Base-by-base conservation (phyloP, 2,888 invertebrate genomes). In the Drosophila siamana region DNA sequence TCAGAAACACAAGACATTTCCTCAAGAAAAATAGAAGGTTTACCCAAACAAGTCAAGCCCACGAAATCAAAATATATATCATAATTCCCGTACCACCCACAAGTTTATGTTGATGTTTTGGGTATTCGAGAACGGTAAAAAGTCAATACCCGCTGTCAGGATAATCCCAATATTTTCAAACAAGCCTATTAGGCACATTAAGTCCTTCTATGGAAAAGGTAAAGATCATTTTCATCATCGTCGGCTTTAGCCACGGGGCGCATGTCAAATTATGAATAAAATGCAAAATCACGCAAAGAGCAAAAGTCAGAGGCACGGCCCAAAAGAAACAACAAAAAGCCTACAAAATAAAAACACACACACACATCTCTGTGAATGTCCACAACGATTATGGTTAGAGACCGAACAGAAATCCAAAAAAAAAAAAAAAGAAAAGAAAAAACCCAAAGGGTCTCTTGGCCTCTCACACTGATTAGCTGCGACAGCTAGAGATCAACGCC, bases 251-350 rank as follows among this genome's bases (percentile, higher is more conserved):
- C 90, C 83, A 86, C 88, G 89, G 90, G 90, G 86, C 88, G 89
- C 90, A 88, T 86, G 90, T 90, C 90, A 89, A 89, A 89, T 89
- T 90, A 89, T 89, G 73, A 83, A 80, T 77, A 77, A 86, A 89
- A 84, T 81, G 89, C 88, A 85, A 80, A 85, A 79, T 89, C 88
- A 89, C 80, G 85, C 73, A 81, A 78, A 70, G 51, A 75, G 67
- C 78, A 85, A 85, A 80, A 86, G 76, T 80, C 84, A 87, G 75
- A 83, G 74, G 73, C 69, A 80, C 59, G 54, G 59, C 73, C 65
- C 55, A 73, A 68, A 80, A 60, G 44, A 43, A 28, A 33, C 13
- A 54, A 55, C 0, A 26, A 30, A 9, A 50, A 9, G 9, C 30
- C 22, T 40, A 40, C 4, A 36, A 38, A 38, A 38, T 38, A 30